Evolutionary conservation across 2,797 vertebrate genomes (phyloP).

Genomic region (Gallinago nigripennis): DNA sequence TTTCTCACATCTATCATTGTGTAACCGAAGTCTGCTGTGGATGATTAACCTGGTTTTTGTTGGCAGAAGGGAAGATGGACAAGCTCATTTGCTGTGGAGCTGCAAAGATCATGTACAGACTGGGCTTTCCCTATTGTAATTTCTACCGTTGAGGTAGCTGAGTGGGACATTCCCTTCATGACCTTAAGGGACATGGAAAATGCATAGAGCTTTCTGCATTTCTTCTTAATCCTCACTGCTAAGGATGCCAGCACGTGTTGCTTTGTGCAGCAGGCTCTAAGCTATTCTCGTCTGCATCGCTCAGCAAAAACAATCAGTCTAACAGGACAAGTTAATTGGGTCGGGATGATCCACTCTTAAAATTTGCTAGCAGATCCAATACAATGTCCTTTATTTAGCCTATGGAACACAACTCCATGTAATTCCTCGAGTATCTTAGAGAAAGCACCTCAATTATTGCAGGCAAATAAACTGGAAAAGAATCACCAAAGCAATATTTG

Average conservation of each 20-base stretch:
- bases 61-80: background rate
- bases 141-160: background rate
- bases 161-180: background rate
- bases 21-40: background rate
- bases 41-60: background rate
- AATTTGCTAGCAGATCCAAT: conserved; percentile 32
- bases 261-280: background rate
- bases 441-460: conserved; percentile 34
- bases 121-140: background rate
- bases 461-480: background rate
- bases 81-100: background rate
- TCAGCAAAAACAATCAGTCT: conserved; percentile 26
- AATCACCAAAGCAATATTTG: background rate
- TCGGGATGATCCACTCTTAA: conserved; percentile 44
- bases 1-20: background rate
- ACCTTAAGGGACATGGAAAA: background rate
- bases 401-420: background rate
- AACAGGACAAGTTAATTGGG: conserved; percentile 26
- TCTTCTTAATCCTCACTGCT: background rate
- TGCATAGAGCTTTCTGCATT: background rate
- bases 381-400: conserved; percentile 26
- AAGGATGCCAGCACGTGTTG: background rate
- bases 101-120: background rate
- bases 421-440: conserved; percentile 5
- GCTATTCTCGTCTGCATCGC: conserved; percentile 22